Evolutionary conservation across 35 echinoderm and acorn worm genomes (phyloP), one percentile per base, ranked within the genome.

Genomic region (Hemicentrotus pulcherrimus): DNA sequence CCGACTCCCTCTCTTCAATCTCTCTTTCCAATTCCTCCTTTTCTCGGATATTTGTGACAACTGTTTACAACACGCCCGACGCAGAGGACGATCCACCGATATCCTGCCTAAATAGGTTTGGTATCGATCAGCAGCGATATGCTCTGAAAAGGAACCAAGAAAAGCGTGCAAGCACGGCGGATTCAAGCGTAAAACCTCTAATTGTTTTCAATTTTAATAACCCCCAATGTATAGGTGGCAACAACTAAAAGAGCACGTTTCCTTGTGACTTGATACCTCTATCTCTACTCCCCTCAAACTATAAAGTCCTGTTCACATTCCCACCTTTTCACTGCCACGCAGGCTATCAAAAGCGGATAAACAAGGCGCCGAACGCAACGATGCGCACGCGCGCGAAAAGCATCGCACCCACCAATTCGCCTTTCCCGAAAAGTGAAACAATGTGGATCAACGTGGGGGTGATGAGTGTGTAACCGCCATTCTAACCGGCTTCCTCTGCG

Each of bases 151-250:
- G 91, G 31, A 93, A 93, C 48, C 24, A 58, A 78, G 65, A 78
- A 48, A 93, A 93, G 91, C 91, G 91, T 93, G 91, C 45, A 14
- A 93, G 45, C 47, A 93, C 48, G 91, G 91, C 91, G 91, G 91
- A 93, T 93, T 50, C 46, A 93, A 93, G 91, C 91, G 88, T 18
- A 33, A 90, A 58, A 48, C 46, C 91, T 93, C 91, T 93, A 93
- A 93, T 93, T 93, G 91, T 93, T 93, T 93, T 93, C 91, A 93
- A 48, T 93, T 93, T 93, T 93, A 48, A 93, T 93, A 93, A 93
- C 48, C 91, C 91, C 46, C 46, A 31, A 52, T 18, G 46, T 45
- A 78, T 78, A 33, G 91, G 48, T 93, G 91, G 46, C 91, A 93
- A 47, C 45, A 93, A 50, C 91, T 93, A 18, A 48, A 47, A 93